Conservation (phyloP, 2,113 vertebrate genomes). For the Platanista minor region DNA sequence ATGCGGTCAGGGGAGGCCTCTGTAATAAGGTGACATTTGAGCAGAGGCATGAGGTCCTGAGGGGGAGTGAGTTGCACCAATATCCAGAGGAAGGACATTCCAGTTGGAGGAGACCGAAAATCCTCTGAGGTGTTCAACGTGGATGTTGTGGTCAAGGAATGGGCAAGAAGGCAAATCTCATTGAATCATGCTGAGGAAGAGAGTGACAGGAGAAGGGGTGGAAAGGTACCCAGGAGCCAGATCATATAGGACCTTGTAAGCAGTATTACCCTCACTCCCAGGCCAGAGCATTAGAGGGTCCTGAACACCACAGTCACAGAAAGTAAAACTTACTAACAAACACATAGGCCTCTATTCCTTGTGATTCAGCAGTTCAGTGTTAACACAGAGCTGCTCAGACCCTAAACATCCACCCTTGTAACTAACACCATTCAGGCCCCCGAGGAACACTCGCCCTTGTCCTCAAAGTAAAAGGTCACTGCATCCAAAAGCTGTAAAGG, state of each 20-base stretch:
- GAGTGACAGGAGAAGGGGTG: neutral
- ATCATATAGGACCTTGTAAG: rapidly evolving
- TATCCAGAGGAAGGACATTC: neutral
- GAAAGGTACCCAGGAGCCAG: neutral
- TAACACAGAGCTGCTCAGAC: neutral
- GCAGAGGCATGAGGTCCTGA: neutral
- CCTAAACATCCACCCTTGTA: neutral
- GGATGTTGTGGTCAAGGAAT: neutral
- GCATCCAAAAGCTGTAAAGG: neutral
- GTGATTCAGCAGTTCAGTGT: neutral
- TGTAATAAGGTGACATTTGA: neutral
- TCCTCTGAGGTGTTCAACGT: neutral
- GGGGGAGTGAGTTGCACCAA: neutral
- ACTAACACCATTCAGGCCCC: neutral
- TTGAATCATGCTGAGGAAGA: neutral
- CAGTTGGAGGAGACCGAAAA: neutral
- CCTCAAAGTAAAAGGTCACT: neutral
- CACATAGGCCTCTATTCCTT: neutral
- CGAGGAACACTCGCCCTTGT: neutral
- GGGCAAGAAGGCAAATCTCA: neutral
- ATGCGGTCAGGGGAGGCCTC: neutral
- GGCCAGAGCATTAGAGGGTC: neutral
- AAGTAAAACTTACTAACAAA: neutral
- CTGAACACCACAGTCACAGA: neutral
- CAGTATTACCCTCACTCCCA: neutral